Evolutionary conservation across 2,113 vertebrate species (phyloP), one percentile per base, ranked within the genome.

Genomic region (Perccottus glenii): DNA sequence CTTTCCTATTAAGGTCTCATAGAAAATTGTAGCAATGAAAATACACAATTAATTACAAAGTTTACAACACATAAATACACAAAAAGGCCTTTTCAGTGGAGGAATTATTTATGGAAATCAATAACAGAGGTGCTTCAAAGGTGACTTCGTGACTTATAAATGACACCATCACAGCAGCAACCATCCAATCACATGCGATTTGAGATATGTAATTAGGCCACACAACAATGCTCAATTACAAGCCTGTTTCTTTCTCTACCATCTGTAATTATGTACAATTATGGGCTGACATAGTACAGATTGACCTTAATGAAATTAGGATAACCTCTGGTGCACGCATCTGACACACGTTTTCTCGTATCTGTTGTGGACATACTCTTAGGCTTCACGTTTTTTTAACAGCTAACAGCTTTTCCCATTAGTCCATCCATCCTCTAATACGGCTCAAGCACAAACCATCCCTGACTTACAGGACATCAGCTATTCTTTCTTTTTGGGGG

Each of bases 191-290:
- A 73, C 63, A 38, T 49, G 51, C 38, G 11, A 6, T 67, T 44
- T 68, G 46, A 40, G 9, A 80, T 61, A 71, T 60, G 15, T 5
- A 33, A 74, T 74, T 46, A 74, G 1, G 43, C 6, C 12, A 56
- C 40, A 27, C 44, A 65, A 43, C 63, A 67, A 40, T 52, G 14
- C 4, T 19, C 19, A 53, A 44, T 45, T 52, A 77, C 47, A 44
- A 47, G 55, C 57, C 14, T 58, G 35, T 51, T 69, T 68, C 33
- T 47, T 46, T 59, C n/a, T 45, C 16, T 55, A 5, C 62, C 47
- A 51, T 65, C 49, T 60, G 60, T 50, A 65, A 83, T 83, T 69
- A 71, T 4, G 12, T 44, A 46, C 60, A 42, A 77, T 81, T 79
- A 72, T 16, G 9, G 44, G 15, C 57, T 71, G 27, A 35, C 38